phyloP scores from a whole-genome alignment of 2,113 vertebrate genomes.

The Euleptes europaea region DNA sequence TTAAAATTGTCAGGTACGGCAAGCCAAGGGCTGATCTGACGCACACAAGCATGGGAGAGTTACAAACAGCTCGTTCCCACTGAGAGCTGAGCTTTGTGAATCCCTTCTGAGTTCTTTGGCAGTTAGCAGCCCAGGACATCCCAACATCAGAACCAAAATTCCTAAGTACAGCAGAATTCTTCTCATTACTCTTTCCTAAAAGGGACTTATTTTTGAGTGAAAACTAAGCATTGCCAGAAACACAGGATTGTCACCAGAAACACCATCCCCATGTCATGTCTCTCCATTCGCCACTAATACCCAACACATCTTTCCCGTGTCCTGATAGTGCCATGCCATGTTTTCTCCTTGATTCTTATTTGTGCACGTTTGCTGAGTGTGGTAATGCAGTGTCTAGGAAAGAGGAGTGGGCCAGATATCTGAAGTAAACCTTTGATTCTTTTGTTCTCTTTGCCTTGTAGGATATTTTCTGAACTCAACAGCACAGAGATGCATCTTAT shows the following conservation, averaged over 20 bases:
- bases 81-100: background rate
- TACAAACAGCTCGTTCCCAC: background rate
- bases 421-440: background rate
- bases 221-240: background rate
- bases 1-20: conserved; percentile 88
- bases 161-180: background rate
- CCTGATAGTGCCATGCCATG: background rate
- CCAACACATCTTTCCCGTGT: no score
- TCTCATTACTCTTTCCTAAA: background rate
- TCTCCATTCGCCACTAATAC: no score
- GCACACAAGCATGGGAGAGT: background rate
- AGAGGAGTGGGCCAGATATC: background rate
- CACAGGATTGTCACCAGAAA: background rate
- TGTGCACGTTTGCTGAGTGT: background rate
- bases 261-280: background rate
- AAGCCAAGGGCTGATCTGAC: background rate
- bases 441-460: conserved; percentile 59
- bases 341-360: background rate
- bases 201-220: background rate
- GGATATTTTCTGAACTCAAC: conserved; percentile 96
- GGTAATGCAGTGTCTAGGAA: background rate
- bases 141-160: background rate
- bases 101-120: background rate
- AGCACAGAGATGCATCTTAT: conserved; percentile 95
- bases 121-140: background rate